Conservation (phyloP, 2,113 vertebrate species). For the Scartelaos histophorus region DNA sequence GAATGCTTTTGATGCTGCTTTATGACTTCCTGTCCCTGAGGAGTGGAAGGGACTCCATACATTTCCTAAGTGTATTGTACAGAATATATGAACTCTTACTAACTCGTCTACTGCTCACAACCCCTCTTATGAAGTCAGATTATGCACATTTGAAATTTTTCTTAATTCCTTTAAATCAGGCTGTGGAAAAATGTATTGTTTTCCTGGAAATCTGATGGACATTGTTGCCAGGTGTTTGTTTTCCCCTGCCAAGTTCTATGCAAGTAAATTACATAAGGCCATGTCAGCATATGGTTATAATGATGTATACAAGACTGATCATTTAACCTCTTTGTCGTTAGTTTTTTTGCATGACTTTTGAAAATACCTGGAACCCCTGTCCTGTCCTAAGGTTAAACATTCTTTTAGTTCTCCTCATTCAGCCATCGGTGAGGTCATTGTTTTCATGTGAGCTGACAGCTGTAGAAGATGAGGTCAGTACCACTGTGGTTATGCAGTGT, state of each 20-base stretch:
- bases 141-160: neutral
- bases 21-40: constrained; percentile 66
- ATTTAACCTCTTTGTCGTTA: neutral
- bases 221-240: constrained; percentile 30
- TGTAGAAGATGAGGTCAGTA: constrained; percentile 38
- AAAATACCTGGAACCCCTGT: neutral
- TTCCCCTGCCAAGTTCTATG: neutral
- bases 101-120: neutral
- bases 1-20: constrained; percentile 59
- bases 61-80: constrained; percentile 48
- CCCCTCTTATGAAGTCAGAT: neutral
- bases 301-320: neutral
- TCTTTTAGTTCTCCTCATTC: constrained; percentile 13
- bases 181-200: neutral
- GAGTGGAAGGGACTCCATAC: constrained; percentile 34
- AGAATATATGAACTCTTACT: constrained; percentile 13
- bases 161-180: constrained; percentile 5
- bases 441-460: constrained; percentile 51
- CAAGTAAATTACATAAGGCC: neutral
- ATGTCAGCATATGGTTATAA: constrained; percentile 8
- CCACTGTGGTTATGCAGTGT: constrained; percentile 9
- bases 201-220: neutral
- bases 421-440: constrained; percentile 37
- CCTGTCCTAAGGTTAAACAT: neutral
- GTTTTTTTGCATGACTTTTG: neutral